Percentiles rank a stretch among this genome's conserved stretches.
Conservation (phyloP, 2,113 vertebrate genomes). For the Cranoglanis bouderius region DNA sequence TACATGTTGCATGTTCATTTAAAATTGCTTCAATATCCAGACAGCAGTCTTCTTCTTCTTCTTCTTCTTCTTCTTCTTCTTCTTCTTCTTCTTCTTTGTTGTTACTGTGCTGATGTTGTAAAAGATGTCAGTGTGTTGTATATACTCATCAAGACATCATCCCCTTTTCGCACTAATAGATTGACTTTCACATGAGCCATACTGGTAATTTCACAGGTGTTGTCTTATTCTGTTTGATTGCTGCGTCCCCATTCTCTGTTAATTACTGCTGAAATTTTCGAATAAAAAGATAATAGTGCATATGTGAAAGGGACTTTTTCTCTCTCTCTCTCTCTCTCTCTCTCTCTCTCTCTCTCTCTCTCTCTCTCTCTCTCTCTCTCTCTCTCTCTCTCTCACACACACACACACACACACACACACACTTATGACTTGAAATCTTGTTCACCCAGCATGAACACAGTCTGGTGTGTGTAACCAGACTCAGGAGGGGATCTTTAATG, state of each 20-base stretch:
- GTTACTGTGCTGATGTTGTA: background rate
- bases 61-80: background rate
- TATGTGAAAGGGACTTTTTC: background rate
- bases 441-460: background rate
- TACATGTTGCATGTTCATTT: background rate
- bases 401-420: background rate
- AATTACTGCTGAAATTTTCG: background rate
- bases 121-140: background rate
- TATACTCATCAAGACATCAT: background rate
- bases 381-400: too few relatives aligned
- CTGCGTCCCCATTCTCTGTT: background rate
- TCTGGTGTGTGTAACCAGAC: background rate
- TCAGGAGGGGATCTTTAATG: slow-evolving; percentile 1
- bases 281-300: background rate
- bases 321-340: background rate
- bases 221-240: background rate
- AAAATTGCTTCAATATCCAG: background rate
- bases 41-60: background rate
- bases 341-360: too few relatives aligned
- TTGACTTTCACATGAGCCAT: background rate
- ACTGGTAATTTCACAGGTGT: background rate
- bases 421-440: background rate
- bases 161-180: background rate
- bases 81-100: background rate
- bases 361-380: too few relatives aligned